Evolutionary conservation across 2,888 invertebrate genomes (phyloP).

Genomic region (Caenorhabditis becei): DNA sequence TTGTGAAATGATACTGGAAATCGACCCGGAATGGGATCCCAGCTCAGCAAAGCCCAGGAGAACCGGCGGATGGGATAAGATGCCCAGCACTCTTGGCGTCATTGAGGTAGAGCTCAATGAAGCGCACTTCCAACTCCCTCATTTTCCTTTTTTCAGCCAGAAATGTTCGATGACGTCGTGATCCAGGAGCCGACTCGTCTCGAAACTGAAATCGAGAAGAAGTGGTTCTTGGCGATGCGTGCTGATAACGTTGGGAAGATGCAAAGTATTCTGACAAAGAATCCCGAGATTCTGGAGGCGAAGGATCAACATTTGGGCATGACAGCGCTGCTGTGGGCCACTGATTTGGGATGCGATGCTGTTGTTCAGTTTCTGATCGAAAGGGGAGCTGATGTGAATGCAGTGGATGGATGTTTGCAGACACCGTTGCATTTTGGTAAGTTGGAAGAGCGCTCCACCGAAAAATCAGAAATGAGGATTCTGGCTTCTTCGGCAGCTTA

Average conservation of each 20-base stretch:
- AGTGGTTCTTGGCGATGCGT: slow-evolving; percentile 64
- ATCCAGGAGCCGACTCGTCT: slow-evolving; percentile 33
- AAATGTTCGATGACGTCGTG: slow-evolving; percentile 57
- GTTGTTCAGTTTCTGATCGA: slow-evolving; percentile 55
- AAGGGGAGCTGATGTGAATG: slow-evolving; percentile 69
- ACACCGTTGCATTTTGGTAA: slow-evolving; percentile 76
- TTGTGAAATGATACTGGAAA: slow-evolving; percentile 85
- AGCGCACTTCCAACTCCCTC: too few relatives aligned
- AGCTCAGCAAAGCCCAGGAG: background rate
- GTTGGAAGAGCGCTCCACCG: too few relatives aligned
- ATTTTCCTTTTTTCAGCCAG: slow-evolving; percentile 27
- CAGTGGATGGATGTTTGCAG: slow-evolving; percentile 71
- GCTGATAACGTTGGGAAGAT: slow-evolving; percentile 43
- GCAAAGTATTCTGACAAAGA: slow-evolving; percentile 20
- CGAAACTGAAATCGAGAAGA: slow-evolving; percentile 48
- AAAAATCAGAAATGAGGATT: too few relatives aligned
- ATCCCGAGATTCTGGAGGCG: slow-evolving; percentile 43
- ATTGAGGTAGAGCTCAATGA: slow-evolving; percentile 35
- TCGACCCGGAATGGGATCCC: slow-evolving; percentile 52
- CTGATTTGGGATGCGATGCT: slow-evolving; percentile 61
- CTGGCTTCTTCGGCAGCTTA: too few relatives aligned
- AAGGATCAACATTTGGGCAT: slow-evolving; percentile 66
- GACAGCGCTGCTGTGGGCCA: slow-evolving; percentile 69
- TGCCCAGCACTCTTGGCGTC: slow-evolving; percentile 42
- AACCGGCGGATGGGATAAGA: slow-evolving; percentile 33